Percentiles rank a stretch among this genome's conserved stretches.
phyloP scores from a whole-genome alignment of 2,888 invertebrate species.

The Nephrotoma guestfalica region DNA sequence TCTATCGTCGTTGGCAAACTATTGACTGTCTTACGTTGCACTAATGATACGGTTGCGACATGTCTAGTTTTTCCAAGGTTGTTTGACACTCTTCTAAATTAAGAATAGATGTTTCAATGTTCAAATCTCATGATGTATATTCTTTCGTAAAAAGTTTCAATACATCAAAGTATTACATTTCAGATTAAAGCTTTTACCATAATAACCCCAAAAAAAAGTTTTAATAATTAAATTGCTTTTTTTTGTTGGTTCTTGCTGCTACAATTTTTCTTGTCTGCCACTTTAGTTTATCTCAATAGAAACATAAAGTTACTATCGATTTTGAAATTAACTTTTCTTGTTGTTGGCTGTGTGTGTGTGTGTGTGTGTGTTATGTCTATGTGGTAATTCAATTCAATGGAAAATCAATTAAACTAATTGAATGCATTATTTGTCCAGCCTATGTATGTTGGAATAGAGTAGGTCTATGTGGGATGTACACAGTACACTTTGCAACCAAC shows the following conservation, averaged over 20 bases:
- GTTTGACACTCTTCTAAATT: no score
- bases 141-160: neutral
- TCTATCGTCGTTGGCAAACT: no score
- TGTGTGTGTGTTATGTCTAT: neutral
- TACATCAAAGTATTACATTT: neutral
- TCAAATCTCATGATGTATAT: no score
- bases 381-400: neutral
- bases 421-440: neutral
- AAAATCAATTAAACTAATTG: neutral
- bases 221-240: neutral
- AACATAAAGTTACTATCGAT: neutral
- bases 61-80: no score
- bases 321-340: neutral
- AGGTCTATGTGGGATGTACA: neutral
- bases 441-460: neutral
- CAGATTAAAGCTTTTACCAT: neutral
- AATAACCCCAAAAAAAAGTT: neutral
- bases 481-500: neutral
- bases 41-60: no score
- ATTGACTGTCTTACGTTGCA: no score
- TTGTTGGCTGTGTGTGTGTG: neutral
- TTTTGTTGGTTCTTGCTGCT: neutral
- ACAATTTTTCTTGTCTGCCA: neutral
- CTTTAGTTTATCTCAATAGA: neutral
- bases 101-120: no score